phyloP scores from a whole-genome alignment of 2,113 vertebrate genomes.

The Rousettus leschenaultii region DNA sequence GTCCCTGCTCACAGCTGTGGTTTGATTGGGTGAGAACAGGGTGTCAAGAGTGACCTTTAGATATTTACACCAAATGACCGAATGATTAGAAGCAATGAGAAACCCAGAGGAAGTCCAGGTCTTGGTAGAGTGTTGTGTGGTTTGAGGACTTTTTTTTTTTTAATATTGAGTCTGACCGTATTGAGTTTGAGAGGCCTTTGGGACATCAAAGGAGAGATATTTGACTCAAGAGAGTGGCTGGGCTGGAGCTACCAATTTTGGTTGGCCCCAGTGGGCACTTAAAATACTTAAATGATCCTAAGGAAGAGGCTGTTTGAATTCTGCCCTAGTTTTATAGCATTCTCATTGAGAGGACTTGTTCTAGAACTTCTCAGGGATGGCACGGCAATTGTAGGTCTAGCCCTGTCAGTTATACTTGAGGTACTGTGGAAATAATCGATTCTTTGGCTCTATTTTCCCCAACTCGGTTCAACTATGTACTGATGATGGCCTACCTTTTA shows the following conservation, averaged over 20 bases:
- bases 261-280: background rate
- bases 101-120: background rate
- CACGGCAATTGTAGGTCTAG: background rate
- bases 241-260: background rate
- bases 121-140: background rate
- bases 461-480: background rate
- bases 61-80: background rate
- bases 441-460: background rate
- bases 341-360: background rate
- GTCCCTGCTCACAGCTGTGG: background rate
- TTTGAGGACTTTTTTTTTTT: background rate
- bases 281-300: background rate
- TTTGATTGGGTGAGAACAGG: background rate
- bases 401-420: background rate
- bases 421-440: background rate
- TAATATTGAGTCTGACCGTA: background rate
- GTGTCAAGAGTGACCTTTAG: background rate
- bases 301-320: background rate
- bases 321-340: background rate
- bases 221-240: background rate
- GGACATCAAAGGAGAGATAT: background rate
- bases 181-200: background rate
- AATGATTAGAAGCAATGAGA: background rate
- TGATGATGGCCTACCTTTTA: background rate
- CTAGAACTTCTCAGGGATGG: background rate